phyloP scores from a whole-genome alignment of 2,888 invertebrate genomes.

The Drosophila monieri region DNA sequence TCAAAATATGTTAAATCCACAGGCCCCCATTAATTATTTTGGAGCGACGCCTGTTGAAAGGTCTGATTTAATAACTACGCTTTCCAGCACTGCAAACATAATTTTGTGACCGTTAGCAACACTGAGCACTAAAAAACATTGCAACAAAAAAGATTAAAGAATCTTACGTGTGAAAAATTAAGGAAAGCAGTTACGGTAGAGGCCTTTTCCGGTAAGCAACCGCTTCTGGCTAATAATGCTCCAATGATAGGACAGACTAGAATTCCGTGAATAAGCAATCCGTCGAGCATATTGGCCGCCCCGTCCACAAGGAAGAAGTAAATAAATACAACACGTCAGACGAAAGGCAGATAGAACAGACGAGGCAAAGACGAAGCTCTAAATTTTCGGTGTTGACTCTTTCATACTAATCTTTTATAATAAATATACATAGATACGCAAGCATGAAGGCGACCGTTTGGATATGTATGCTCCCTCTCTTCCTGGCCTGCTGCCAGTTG shows the following conservation, averaged over 20 bases:
- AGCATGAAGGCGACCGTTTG: slow-evolving; percentile 59
- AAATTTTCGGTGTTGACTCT: slow-evolving; percentile 41
- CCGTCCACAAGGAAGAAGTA: slow-evolving; percentile 52
- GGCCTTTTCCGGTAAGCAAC: slow-evolving; percentile 11
- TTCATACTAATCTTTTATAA: not conserved
- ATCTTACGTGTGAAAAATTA: slow-evolving; percentile 66
- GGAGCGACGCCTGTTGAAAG: not conserved
- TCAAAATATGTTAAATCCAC: not conserved
- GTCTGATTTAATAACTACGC: slow-evolving; percentile 4
- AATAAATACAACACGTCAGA: slow-evolving; percentile 77
- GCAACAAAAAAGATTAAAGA: slow-evolving; percentile 43
- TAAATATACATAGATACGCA: slow-evolving; percentile 9
- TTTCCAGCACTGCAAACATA: slow-evolving; percentile 20
- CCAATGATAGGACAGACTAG: slow-evolving; percentile 35
- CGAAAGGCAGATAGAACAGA: slow-evolving; percentile 35
- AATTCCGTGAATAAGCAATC: slow-evolving; percentile 2
- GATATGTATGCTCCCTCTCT: slow-evolving; percentile 52
- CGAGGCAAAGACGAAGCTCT: slow-evolving; percentile 28
- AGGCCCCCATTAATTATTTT: not conserved
- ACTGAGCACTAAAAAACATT: slow-evolving; percentile 29
- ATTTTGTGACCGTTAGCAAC: slow-evolving; percentile 17
- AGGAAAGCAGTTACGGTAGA: slow-evolving; percentile 11
- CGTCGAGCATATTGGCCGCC: slow-evolving; percentile 3
- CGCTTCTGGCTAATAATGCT: slow-evolving; percentile 48
- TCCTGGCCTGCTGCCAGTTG: slow-evolving; percentile 44